Conservation (phyloP, 2,888 invertebrate genomes). For the Nineta flava region DNA sequence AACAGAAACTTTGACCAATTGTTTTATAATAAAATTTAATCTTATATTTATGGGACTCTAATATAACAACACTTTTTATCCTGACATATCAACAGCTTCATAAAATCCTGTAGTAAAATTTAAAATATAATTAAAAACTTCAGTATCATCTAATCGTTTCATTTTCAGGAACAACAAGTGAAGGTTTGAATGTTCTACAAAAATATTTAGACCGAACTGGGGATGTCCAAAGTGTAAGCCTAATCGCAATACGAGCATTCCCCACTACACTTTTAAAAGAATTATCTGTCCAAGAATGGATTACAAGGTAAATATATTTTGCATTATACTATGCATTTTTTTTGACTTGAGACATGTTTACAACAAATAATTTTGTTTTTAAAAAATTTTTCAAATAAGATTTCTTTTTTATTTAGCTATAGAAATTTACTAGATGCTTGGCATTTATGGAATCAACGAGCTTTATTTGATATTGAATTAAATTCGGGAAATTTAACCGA, state of each 20-base stretch:
- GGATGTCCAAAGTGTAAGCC: slow-evolving; percentile 81
- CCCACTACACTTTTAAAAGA: slow-evolving; percentile 50
- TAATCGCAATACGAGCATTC: slow-evolving; percentile 64
- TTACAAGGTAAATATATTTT: slow-evolving; percentile 33
- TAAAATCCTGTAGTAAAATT: not conserved
- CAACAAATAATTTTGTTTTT: not conserved
- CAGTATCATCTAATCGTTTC: slow-evolving; percentile 4
- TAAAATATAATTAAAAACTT: not conserved
- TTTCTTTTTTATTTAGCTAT: slow-evolving; percentile 40
- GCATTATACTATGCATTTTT: no score
- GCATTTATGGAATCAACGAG: slow-evolving; percentile 81
- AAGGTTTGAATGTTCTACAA: slow-evolving; percentile 68
- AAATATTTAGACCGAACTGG: slow-evolving; percentile 73
- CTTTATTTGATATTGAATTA: slow-evolving; percentile 73
- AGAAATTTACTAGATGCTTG: slow-evolving; percentile 72
- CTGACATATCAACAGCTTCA: no score
- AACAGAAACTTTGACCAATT: no score
- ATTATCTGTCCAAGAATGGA: slow-evolving; percentile 47
- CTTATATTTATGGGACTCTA: no score
- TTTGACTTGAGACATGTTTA: no score
- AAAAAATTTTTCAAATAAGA: not conserved
- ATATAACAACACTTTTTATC: no score
- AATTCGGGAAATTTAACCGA: slow-evolving; percentile 38
- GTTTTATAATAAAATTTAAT: no score
- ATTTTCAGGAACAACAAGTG: slow-evolving; percentile 45